A percentile compares a stretch with the other conserved stretches of the same genome.
Evolutionary conservation across 2,113 vertebrate species (phyloP).

Genomic region (Myrmecobius fasciatus): DNA sequence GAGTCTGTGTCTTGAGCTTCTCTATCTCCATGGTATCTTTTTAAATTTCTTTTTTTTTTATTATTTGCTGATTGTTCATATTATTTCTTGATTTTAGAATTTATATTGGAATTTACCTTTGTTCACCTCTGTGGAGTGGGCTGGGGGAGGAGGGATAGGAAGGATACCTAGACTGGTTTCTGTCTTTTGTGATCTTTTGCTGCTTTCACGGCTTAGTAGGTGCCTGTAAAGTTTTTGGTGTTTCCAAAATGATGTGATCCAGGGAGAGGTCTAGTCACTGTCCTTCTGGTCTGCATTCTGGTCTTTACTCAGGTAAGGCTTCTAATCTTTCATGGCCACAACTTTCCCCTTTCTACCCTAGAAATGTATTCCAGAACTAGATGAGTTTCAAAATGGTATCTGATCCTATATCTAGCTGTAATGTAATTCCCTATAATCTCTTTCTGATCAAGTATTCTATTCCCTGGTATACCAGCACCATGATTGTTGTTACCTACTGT

Average conservation of each 20-base stretch:
- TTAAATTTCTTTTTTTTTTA: neutral
- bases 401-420: too few relatives aligned
- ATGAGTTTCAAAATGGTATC: too few relatives aligned
- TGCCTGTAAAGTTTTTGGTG: neutral
- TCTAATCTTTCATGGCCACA: neutral
- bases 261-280: neutral
- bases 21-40: neutral
- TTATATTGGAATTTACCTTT: neutral
- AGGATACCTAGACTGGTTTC: neutral
- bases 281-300: neutral
- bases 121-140: neutral
- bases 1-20: neutral
- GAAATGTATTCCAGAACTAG: too few relatives aligned
- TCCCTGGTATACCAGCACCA: too few relatives aligned
- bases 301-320: neutral
- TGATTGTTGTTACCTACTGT: too few relatives aligned
- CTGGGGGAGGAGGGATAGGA: neutral
- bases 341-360: neutral
- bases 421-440: too few relatives aligned
- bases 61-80: neutral
- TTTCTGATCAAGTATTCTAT: too few relatives aligned
- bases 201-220: neutral
- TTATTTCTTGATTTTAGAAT: neutral
- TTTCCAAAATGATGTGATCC: neutral
- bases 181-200: neutral